Conservation (phyloP, 2,113 vertebrate genomes). For the Phasianus colchicus region DNA sequence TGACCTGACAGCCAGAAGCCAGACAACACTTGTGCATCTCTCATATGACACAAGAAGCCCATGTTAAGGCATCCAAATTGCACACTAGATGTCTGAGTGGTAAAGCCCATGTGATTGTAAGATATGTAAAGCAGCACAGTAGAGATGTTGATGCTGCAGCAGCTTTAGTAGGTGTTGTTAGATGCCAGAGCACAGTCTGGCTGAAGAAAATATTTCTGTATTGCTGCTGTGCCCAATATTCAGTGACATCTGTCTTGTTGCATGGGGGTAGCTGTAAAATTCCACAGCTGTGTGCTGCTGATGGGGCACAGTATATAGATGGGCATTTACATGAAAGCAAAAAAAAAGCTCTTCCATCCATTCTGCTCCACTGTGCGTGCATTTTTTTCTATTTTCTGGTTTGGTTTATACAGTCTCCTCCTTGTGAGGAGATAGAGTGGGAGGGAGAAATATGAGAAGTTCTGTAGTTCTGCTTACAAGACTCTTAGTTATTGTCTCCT, state of each 20-base stretch:
- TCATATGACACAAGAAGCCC: neutral
- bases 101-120: neutral
- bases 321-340: neutral
- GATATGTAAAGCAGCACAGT: neutral
- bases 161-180: neutral
- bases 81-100: neutral
- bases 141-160: neutral
- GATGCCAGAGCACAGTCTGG: neutral
- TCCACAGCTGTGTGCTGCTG: neutral
- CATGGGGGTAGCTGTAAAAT: neutral
- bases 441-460: neutral
- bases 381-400: neutral
- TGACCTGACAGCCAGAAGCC: neutral
- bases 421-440: neutral
- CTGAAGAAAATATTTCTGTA: accelerated
- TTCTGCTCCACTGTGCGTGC: neutral
- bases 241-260: neutral
- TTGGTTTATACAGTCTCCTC: neutral
- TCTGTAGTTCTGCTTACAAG: neutral
- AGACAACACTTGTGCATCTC: neutral
- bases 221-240: accelerated
- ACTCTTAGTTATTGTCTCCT: neutral
- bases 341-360: neutral
- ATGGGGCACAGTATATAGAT: neutral
- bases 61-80: neutral